These are phyloP conservation scores for Caretta caretta DNA, from an alignment of 2,113 vertebrate species.

Conservation along the genomic window DNA sequence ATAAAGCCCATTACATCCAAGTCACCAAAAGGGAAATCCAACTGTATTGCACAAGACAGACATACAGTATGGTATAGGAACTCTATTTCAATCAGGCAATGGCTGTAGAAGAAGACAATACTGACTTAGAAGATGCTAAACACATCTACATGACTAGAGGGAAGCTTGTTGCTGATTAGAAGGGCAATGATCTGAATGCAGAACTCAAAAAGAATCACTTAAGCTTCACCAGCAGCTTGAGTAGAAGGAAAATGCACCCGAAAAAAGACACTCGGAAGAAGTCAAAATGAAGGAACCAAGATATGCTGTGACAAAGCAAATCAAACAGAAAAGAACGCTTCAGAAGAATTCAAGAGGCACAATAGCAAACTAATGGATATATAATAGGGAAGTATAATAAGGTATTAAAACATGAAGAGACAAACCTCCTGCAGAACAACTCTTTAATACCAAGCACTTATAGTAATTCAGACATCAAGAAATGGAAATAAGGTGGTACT, in stretches of 20 bases:
- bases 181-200: background rate
- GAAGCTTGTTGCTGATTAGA: background rate
- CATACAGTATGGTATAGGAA: background rate
- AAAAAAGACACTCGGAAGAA: background rate
- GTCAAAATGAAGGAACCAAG: background rate
- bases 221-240: background rate
- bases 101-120: background rate
- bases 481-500: background rate
- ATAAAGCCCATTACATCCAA: background rate
- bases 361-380: fast-evolving
- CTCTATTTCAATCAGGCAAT: background rate
- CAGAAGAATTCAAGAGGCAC: background rate
- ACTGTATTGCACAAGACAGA: background rate
- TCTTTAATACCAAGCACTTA: background rate
- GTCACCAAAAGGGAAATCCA: background rate
- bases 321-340: background rate
- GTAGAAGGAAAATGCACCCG: background rate
- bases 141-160: background rate
- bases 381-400: background rate
- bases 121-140: background rate
- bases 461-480: background rate
- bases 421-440: background rate
- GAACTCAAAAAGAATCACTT: background rate
- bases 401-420: background rate
- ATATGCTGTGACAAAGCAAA: background rate